Conservation (phyloP, 2,113 vertebrate genomes). For the Corythoichthys intestinalis region DNA sequence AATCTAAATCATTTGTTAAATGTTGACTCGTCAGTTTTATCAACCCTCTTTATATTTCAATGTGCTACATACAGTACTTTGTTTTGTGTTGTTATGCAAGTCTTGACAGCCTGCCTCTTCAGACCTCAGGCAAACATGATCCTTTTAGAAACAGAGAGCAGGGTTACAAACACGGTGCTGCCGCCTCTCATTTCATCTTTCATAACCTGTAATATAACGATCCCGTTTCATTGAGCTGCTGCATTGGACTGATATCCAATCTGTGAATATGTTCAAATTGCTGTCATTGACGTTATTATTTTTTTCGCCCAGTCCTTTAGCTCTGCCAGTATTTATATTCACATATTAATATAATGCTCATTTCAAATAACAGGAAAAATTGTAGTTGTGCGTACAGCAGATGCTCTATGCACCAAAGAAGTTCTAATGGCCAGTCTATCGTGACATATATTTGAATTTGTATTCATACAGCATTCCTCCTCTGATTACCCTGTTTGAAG, state of each 20-base stretch:
- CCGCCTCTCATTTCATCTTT: constrained; percentile 40
- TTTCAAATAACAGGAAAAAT: constrained; percentile 16
- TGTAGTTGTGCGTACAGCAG: constrained; percentile 8
- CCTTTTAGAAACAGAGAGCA: constrained; percentile 26
- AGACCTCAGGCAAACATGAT: constrained; percentile 32
- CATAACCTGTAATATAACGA: constrained; percentile 35
- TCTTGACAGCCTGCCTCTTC: constrained; percentile 25
- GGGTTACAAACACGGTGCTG: constrained; percentile 21
- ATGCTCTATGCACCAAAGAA: constrained; percentile 19
- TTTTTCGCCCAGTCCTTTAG: constrained; percentile 25
- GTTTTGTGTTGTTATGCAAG: constrained; percentile 41
- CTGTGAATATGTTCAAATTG: constrained; percentile 41
- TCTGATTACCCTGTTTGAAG: constrained; percentile 42
- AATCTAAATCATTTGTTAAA: background rate
- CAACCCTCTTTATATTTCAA: constrained; percentile 1
- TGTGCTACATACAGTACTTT: constrained; percentile 40
- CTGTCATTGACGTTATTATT: constrained; percentile 17
- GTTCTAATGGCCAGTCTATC: constrained; percentile 27
- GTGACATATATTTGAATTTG: constrained; percentile 50
- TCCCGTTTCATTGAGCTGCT: constrained; percentile 30
- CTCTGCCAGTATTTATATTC: constrained; percentile 29
- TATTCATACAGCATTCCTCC: constrained; percentile 43
- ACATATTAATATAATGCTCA: constrained; percentile 1
- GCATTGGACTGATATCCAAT: constrained; percentile 51
- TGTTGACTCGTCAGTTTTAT: background rate